A percentile compares a stretch with the other conserved stretches of the same genome.
phyloP scores from a whole-genome alignment of 1,140 invertebrate species.

The Dreissena rostriformis region DNA sequence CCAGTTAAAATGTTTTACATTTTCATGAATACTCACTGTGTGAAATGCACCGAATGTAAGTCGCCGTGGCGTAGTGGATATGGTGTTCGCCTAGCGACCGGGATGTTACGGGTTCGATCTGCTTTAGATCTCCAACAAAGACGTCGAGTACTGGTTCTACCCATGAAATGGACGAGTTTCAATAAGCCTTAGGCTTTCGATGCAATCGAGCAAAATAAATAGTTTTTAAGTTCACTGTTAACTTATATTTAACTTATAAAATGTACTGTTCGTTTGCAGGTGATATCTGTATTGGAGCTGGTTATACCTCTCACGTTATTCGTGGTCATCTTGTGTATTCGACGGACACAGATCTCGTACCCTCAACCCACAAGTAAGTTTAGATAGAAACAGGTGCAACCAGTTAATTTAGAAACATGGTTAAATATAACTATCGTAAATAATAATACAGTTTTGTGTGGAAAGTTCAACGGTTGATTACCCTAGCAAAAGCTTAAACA shows the following conservation, averaged over 20 bases:
- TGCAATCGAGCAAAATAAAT: too few species aligned
- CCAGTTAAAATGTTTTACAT: too few species aligned
- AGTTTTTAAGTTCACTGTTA: neutral
- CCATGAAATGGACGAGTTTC: neutral
- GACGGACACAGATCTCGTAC: conserved; percentile 7
- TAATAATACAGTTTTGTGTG: neutral
- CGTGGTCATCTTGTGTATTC: conserved; percentile 20
- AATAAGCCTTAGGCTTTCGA: neutral
- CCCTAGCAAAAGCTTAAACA: neutral
- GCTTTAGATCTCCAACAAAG: too few species aligned
- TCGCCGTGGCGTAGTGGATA: too few species aligned
- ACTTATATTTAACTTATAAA: neutral
- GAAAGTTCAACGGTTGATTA: neutral
- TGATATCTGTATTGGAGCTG: conserved; percentile 22
- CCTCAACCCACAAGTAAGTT: conserved; percentile 19
- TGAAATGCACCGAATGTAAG: too few species aligned
- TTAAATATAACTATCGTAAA: neutral
- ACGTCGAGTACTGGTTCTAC: neutral
- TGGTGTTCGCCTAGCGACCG: neutral
- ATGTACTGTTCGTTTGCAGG: conserved; percentile 4
- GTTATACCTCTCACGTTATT: conserved; percentile 35
- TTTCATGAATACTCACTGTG: too few species aligned
- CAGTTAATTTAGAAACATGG: neutral
- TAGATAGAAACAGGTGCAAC: neutral
- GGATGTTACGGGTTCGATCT: too few species aligned